Conservation (phyloP, 2,797 vertebrate genomes). For the Alfaro cultratus region DNA sequence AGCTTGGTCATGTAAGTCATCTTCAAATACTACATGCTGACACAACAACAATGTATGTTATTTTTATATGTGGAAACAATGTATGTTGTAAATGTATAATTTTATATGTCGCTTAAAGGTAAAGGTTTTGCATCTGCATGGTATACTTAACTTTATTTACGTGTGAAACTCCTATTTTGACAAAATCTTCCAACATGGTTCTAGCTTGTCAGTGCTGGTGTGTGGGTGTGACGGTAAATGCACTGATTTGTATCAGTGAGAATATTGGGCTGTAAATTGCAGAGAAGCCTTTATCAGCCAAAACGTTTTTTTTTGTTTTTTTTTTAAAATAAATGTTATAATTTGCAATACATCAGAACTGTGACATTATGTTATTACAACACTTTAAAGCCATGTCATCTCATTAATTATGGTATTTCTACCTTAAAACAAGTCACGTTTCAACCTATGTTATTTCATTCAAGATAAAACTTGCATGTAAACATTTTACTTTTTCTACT, state of each 20-base stretch:
- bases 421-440: constrained; percentile 33
- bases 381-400: background rate
- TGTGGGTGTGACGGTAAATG: constrained; percentile 14
- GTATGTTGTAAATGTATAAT: background rate
- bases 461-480: background rate
- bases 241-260: constrained; percentile 14
- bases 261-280: constrained; percentile 30
- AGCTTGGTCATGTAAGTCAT: background rate
- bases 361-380: constrained; percentile 1
- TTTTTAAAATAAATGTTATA: constrained; percentile 1
- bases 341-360: constrained; percentile 13
- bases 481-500: background rate
- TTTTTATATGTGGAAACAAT: background rate
- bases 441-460: constrained; percentile 11
- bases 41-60: background rate
- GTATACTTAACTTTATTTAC: background rate
- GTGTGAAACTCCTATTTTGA: background rate
- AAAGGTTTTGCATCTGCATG: background rate
- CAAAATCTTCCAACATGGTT: constrained; percentile 14
- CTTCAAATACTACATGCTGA: background rate
- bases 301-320: constrained; percentile 3
- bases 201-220: background rate
- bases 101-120: background rate
- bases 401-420: background rate
- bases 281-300: background rate